Percentiles rank a stretch among this genome's conserved stretches.
phyloP scores from a whole-genome alignment of 2,113 vertebrate species.

The Heptranchias perlo region DNA sequence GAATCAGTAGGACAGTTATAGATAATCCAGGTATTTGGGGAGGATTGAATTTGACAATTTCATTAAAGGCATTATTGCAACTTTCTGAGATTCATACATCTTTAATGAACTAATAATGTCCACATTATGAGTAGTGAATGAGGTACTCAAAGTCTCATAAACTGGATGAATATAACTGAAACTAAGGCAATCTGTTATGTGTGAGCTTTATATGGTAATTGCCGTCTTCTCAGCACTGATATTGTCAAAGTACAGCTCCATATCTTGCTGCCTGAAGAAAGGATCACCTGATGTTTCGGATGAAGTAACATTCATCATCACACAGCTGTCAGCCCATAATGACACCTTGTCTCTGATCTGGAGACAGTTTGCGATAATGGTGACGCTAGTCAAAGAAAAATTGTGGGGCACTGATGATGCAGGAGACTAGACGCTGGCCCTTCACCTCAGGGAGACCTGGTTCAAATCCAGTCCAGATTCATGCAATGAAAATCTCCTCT shows the following conservation, averaged over 20 bases:
- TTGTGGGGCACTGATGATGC: neutral
- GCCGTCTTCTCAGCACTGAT: neutral
- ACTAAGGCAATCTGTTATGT: neutral
- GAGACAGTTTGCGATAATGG: neutral
- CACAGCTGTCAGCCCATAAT: neutral
- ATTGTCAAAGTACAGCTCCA: neutral
- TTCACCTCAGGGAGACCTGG: neutral
- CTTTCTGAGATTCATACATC: neutral
- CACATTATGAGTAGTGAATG: neutral
- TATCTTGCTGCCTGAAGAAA: neutral
- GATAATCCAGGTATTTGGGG: neutral
- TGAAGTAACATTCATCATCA: neutral
- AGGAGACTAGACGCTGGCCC: neutral
- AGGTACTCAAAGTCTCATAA: neutral
- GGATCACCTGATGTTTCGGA: neutral
- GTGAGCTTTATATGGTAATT: neutral
- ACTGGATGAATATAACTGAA: neutral
- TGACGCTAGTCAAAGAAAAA: neutral
- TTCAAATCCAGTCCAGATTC: neutral
- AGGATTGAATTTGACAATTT: conserved; percentile 23
- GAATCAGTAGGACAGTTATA: neutral
- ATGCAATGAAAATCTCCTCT: neutral
- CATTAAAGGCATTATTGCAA: conserved; percentile 11
- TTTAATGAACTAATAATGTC: conserved; percentile 5
- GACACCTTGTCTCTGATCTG: neutral